Base-by-base conservation (phyloP, 2,797 vertebrate species). In the Borostomias antarcticus region DNA sequence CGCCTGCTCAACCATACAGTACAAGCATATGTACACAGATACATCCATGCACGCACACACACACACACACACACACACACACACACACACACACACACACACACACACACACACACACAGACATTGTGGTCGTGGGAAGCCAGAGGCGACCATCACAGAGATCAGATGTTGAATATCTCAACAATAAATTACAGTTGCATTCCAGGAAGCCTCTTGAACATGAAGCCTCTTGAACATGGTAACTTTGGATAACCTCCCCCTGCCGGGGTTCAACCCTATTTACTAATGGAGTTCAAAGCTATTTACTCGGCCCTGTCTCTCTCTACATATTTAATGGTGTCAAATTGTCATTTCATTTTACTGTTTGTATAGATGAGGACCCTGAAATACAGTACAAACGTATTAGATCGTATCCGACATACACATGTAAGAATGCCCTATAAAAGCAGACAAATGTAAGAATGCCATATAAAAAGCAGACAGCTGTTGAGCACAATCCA, bases 171-270 rank as follows among this genome's bases (percentile, higher is more conserved):
- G 89, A 93, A 92, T 94, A 94, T 93, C 91, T 89, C 86, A 45
- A 91, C 93, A 92, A 96, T 95, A 96, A 95, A 96, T 95, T 95
- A 93, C 94, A 94, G 89, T 86, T 92, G 93, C 89, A 92, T 93
- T 93, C 92, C 92, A 88, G 89, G 93, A 90, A 89, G 80, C 74
- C 76, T 86, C 84, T n/a, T n/a, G n/a, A n/a, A n/a, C n/a, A n/a
- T n/a, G n/a, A 92, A 81, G 76, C 82, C 85, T 70, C 88, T 86
- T 77, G 82, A 88, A 80, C 89, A 88, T 83, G 84, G 79, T 88
- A 71, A 86, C 89, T 90, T 68, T 81, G 89, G 90, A 92, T 90
- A 90, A 91, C 87, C 88, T 74, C 62, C 68, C 74, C 69, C 57
- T 40, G 71, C 78, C 82, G 64, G 78, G 81, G 83, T 92, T 87